A percentile compares a stretch with the other conserved stretches of the same genome.
These are phyloP conservation scores for Motacilla alba DNA, from an alignment of 2,113 vertebrate genomes.

Conservation along the genomic window DNA sequence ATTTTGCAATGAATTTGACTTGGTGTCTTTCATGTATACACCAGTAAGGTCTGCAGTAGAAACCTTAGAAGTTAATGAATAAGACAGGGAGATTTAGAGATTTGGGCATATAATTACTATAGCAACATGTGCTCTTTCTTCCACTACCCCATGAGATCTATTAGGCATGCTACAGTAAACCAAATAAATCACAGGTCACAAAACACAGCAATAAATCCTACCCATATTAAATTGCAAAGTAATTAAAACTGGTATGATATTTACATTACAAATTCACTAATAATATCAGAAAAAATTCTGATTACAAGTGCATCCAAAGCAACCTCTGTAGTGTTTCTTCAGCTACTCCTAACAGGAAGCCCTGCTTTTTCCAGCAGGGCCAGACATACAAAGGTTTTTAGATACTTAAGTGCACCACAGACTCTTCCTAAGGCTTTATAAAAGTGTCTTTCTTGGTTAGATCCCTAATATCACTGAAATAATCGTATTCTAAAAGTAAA, in stretches of 20 bases:
- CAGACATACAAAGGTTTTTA: neutral
- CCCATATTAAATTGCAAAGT: slow-evolving; percentile 19
- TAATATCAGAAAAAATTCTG: neutral
- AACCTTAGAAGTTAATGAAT: slow-evolving; percentile 38
- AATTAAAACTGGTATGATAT: slow-evolving; percentile 46
- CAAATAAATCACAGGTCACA: slow-evolving; percentile 48
- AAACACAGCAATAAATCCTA: slow-evolving; percentile 32
- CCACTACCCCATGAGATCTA: slow-evolving; percentile 4
- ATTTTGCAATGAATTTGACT: slow-evolving; percentile 30
- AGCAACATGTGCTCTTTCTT: slow-evolving; percentile 20
- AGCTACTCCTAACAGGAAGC: neutral
- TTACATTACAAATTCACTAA: slow-evolving; percentile 43
- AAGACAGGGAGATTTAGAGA: slow-evolving; percentile 23
- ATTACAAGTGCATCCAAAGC: neutral
- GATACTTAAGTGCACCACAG: no score
- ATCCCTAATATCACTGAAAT: neutral
- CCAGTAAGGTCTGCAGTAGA: neutral
- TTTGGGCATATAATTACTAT: slow-evolving; percentile 36
- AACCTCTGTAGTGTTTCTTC: neutral
- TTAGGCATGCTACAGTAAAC: slow-evolving; percentile 46
- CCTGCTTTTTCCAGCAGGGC: neutral
- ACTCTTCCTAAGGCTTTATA: neutral
- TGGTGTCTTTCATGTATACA: neutral
- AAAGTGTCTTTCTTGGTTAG: neutral
- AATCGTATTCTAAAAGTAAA: neutral